Conservation (phyloP, 2,888 invertebrate species). For the Thyatira batis region DNA sequence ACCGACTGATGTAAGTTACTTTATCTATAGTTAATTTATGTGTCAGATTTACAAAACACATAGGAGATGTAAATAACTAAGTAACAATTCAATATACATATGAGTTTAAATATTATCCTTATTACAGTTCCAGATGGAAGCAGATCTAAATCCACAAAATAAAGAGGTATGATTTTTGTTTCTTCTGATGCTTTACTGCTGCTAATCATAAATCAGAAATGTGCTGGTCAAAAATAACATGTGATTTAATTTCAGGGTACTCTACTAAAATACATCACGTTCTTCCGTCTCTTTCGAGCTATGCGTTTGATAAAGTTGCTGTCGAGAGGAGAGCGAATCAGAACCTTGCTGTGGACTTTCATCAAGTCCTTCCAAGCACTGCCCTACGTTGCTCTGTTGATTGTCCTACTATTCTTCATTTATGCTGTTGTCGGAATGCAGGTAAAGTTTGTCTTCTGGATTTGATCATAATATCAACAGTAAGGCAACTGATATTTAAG, state of each 20-base stretch:
- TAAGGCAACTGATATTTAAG: too few relatives aligned
- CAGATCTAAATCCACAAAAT: not conserved
- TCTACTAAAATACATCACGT: conserved; percentile 91
- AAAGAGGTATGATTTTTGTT: too few relatives aligned
- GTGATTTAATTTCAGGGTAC: conserved; percentile 43
- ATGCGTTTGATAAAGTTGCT: conserved; percentile 98
- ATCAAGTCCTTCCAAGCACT: conserved; percentile 99
- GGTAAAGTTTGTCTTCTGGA: too few relatives aligned
- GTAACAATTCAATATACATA: too few relatives aligned
- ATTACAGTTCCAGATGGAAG: not conserved
- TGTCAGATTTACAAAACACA: too few relatives aligned
- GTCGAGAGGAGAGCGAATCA: conserved; percentile 97
- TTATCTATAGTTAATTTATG: too few relatives aligned
- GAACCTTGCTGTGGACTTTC: conserved; percentile 99
- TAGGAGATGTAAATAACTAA: too few relatives aligned
- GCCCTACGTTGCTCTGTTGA: conserved; percentile 98
- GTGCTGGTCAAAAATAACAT: too few relatives aligned
- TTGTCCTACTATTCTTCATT: conserved; percentile 99
- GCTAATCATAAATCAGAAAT: too few relatives aligned
- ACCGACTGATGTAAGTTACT: conserved; percentile 26
- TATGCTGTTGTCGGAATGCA: conserved; percentile 99
- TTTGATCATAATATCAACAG: too few relatives aligned
- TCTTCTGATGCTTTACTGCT: too few relatives aligned
- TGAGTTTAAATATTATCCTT: not conserved
- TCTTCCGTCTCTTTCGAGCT: conserved; percentile 94